A percentile compares a stretch with the other conserved stretches of the same genome.
phyloP scores from a whole-genome alignment of 2,888 invertebrate species.

The Chrysomela aeneicollis region DNA sequence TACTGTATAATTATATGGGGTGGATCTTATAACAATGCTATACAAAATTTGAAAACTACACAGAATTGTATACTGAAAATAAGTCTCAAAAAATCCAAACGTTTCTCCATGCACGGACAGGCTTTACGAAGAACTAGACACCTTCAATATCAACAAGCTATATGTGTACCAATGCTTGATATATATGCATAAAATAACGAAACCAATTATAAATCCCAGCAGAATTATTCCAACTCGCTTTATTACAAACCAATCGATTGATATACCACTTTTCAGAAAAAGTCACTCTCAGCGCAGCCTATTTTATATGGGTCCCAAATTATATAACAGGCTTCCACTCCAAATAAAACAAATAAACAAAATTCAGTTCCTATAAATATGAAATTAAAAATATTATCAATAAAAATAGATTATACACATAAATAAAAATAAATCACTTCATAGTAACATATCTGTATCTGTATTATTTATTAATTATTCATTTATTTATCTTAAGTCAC shows the following conservation, averaged over 20 bases:
- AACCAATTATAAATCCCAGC: neutral
- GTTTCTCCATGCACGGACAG: conserved; percentile 5
- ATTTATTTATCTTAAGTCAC: no score
- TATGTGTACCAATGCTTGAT: neutral
- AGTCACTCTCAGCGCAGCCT: conserved; percentile 11
- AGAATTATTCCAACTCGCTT: neutral
- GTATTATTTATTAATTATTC: no score
- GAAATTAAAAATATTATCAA: no score
- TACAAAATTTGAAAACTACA: no score
- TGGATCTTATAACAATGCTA: no score
- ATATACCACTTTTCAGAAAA: neutral
- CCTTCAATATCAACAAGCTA: neutral
- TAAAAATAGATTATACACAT: conserved; percentile 4
- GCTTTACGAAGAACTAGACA: conserved; percentile 10
- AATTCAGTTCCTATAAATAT: neutral
- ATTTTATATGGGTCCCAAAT: no score
- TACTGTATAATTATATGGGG: no score
- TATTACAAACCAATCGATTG: neutral
- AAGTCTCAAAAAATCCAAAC: no score
- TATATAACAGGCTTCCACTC: conserved; percentile 12
- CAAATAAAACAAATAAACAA: conserved; percentile 3
- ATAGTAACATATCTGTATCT: no score
- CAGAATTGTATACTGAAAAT: no score
- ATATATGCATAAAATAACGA: conserved; percentile 1
- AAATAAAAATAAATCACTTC: no score